Evolutionary conservation across 2,113 vertebrate genomes (phyloP).

Genomic region (Microtus montanus): DNA sequence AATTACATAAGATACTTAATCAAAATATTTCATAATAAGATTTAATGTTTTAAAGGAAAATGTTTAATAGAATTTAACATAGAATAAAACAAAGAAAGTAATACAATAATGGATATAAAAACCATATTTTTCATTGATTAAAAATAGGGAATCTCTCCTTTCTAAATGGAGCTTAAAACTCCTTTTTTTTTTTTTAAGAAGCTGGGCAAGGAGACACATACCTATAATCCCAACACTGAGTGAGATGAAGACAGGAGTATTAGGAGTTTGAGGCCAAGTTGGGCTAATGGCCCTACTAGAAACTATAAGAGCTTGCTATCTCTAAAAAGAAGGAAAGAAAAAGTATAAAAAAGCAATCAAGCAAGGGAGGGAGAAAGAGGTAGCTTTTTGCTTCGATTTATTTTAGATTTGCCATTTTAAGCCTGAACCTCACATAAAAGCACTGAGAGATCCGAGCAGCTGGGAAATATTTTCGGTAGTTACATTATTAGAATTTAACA

Average conservation of each 20-base stretch:
- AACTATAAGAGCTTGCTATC: neutral
- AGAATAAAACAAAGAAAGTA: neutral
- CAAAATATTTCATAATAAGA: constrained; percentile 8
- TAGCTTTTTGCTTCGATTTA: neutral
- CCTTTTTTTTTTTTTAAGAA: neutral
- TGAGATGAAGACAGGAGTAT: neutral
- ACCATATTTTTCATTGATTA: neutral
- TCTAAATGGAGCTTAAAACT: neutral
- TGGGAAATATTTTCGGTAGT: constrained; percentile 10
- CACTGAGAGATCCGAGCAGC: neutral
- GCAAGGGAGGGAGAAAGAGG: no score
- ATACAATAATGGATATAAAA: neutral
- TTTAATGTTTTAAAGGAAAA: constrained; percentile 27
- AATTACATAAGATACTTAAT: neutral
- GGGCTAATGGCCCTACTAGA: neutral
- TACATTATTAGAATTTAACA: neutral
- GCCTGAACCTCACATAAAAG: neutral
- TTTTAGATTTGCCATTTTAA: neutral
- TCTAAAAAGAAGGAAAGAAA: neutral
- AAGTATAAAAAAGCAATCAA: neutral
- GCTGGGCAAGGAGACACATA: neutral
- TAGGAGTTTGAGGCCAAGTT: neutral
- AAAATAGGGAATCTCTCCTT: neutral
- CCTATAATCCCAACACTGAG: neutral
- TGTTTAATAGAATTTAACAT: neutral